These are phyloP conservation scores for Thrips palmi DNA, from an alignment of 1,140 invertebrate species.

Conservation along the genomic window DNA sequence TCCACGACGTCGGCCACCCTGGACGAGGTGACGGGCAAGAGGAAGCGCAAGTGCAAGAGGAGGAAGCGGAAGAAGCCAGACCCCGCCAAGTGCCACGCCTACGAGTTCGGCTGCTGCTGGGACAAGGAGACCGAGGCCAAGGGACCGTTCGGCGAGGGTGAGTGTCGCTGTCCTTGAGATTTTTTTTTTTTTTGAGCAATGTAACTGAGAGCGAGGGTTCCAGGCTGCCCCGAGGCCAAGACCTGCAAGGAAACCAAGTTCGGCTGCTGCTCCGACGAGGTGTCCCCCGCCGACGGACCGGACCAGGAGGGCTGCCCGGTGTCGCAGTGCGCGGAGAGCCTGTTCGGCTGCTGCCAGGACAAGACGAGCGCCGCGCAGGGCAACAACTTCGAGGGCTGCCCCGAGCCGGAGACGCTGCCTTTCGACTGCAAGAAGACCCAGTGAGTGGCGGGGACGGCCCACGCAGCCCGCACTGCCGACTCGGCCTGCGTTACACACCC, in stretches of 20 bases:
- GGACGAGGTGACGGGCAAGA: conserved; percentile 25
- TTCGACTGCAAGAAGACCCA: conserved; percentile 39
- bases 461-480: neutral
- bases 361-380: conserved; percentile 57
- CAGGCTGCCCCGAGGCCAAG: conserved; percentile 44
- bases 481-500: too few species aligned
- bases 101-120: conserved; percentile 74
- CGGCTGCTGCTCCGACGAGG: conserved; percentile 78
- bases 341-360: conserved; percentile 77
- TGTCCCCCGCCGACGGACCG: conserved; percentile 58
- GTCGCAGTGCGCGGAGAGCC: conserved; percentile 48
- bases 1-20: conserved; percentile 26
- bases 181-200: conserved; percentile 3
- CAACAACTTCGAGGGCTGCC: conserved; percentile 68
- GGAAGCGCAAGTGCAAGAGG: conserved; percentile 43
- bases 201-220: neutral
- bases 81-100: conserved; percentile 40
- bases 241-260: conserved; percentile 65
- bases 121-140: conserved; percentile 62
- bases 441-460: too few species aligned
- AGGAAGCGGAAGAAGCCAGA: conserved; percentile 27
- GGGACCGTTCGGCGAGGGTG: conserved; percentile 69
- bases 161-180: neutral
- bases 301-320: conserved; percentile 59
- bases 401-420: conserved; percentile 29